Conservation (phyloP, 2,888 invertebrate genomes). For the Ommatoiulus sabulosus region DNA sequence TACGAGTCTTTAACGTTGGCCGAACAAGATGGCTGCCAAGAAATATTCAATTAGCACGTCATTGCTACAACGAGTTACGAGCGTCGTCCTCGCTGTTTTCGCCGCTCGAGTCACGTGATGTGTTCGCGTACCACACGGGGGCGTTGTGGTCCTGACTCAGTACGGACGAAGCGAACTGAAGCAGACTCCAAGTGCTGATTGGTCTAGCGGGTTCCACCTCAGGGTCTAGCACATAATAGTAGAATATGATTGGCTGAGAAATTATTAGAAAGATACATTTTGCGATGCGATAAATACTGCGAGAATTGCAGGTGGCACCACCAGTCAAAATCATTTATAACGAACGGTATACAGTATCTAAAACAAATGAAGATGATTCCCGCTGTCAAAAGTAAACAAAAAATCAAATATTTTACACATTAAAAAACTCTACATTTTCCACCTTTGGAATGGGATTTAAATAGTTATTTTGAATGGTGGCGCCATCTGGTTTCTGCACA, state of each 20-base stretch:
- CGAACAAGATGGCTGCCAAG: slow-evolving; percentile 29
- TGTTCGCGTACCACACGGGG: slow-evolving; percentile 39
- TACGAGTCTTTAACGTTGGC: background rate
- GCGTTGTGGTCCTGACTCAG: slow-evolving; percentile 48
- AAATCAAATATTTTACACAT: background rate
- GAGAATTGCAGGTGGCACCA: background rate
- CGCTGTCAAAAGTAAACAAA: background rate
- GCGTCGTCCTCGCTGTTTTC: background rate
- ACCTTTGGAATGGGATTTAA: background rate
- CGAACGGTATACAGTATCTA: background rate
- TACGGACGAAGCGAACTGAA: slow-evolving; percentile 42
- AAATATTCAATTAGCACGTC: background rate
- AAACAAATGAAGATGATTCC: too few species aligned
- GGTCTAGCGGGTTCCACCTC: slow-evolving; percentile 17
- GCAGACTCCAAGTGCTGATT: slow-evolving; percentile 47
- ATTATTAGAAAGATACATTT: background rate
- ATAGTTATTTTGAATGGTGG: background rate
- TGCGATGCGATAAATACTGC: background rate
- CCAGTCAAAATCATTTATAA: background rate
- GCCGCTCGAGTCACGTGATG: background rate
- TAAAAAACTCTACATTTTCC: too few species aligned
- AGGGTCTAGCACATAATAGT: background rate
- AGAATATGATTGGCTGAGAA: background rate
- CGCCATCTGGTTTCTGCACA: background rate
- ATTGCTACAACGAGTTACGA: slow-evolving; percentile 23